Evolutionary conservation across 2,113 vertebrate species (phyloP).

Genomic region (Trogon melanurus): DNA sequence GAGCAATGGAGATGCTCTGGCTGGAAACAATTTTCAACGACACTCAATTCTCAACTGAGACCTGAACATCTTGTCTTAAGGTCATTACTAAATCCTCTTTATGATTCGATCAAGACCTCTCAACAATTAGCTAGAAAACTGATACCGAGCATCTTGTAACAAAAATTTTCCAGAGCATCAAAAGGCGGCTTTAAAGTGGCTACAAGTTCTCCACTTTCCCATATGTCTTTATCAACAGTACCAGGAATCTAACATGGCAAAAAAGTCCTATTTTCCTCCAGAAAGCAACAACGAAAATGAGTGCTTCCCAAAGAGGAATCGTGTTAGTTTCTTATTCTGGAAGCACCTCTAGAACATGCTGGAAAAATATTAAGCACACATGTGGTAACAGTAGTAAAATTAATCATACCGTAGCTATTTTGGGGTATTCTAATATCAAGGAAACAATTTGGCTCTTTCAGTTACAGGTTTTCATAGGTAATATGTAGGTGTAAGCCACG

Average conservation of each 20-base stretch:
- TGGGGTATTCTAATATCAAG: not conserved
- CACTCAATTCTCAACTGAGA: not conserved
- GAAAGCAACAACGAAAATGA: not conserved
- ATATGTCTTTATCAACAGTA: not conserved
- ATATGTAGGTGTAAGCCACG: not conserved
- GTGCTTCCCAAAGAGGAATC: not conserved
- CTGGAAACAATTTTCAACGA: not conserved
- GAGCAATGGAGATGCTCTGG: not conserved
- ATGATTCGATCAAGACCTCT: not conserved
- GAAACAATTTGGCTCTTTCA: not conserved
- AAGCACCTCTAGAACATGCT: not conserved
- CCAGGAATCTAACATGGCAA: not conserved
- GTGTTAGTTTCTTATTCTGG: not conserved
- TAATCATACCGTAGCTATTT: not conserved
- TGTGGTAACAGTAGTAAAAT: not conserved
- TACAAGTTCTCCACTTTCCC: not conserved
- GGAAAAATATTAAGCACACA: not conserved
- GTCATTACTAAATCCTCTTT: not conserved
- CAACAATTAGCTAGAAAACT: not conserved
- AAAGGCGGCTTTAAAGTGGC: not conserved
- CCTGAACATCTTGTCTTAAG: not conserved
- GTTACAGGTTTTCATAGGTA: not conserved
- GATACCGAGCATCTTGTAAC: not conserved
- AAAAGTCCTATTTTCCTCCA: not conserved
- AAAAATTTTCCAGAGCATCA: not conserved